These are phyloP conservation scores for Stenodema calcarata DNA, from an alignment of 2,888 invertebrate genomes.

Conservation along the genomic window DNA sequence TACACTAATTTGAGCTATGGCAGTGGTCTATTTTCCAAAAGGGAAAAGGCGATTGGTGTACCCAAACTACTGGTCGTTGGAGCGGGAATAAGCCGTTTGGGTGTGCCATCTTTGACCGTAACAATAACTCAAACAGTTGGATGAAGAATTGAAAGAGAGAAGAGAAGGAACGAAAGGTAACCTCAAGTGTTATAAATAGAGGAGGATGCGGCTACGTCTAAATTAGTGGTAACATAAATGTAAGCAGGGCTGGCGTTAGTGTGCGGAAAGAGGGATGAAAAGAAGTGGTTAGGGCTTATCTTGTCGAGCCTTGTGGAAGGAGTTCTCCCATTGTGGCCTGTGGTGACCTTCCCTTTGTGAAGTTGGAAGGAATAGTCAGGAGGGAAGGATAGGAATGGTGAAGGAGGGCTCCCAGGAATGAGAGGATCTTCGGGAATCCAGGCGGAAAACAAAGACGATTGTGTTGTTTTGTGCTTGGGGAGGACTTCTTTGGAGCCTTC, in stretches of 20 bases:
- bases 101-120: too few species aligned
- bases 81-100: too few species aligned
- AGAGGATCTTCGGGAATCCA: conserved; percentile 26
- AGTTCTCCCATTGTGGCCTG: conserved; percentile 1
- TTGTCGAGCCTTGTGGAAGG: conserved; percentile 3
- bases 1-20: too few species aligned
- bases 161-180: background rate
- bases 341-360: conserved; percentile 34
- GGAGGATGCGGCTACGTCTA: background rate
- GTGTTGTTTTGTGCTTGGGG: background rate
- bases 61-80: too few species aligned
- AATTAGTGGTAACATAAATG: background rate
- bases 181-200: background rate
- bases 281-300: background rate
- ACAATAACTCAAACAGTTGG: too few species aligned
- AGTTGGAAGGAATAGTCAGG: too few species aligned
- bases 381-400: background rate
- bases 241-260: background rate
- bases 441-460: conserved; percentile 39
- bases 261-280: background rate
- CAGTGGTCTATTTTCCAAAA: too few species aligned
- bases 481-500: background rate
- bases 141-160: background rate
- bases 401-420: conserved; percentile 9
- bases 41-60: too few species aligned